Base-by-base conservation (phyloP, 53 echinoderm and acorn worm species). In the Echinometra lucunter region DNA sequence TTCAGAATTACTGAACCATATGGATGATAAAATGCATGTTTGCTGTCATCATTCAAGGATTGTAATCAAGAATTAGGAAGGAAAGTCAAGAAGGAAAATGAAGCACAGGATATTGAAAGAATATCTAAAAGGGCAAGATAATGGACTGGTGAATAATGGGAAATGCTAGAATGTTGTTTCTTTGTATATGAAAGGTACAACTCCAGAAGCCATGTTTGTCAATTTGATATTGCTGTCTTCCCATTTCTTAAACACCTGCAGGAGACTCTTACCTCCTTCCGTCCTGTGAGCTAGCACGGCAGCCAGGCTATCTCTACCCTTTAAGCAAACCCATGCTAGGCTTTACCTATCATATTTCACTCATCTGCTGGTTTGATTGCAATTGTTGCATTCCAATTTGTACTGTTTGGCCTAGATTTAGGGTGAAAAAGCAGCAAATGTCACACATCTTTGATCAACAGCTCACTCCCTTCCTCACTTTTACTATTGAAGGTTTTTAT, bases 331-430 rank as follows among this genome's bases (percentile, higher is more conserved):
- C 60, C 37, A 60, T 78, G 89, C 89, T 60, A 37, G 8, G 32
- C 89, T 38, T 60, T 17, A 35, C 23, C 89, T 60, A 89, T 89
- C 89, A 57, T 89, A 89, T 89, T 89, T 89, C 89, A 58, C 60
- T 58, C 89, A 89, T 89, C 89, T 89, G 89, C 89, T 13, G 49
- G 58, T 38, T 60, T 40, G 85, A 85, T 49, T 85, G 49, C 85
- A 49, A 85, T 85, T 85, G 60, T 38, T 45, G 57, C 89, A 57
- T 89, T 38, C 57, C 19, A 89, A 60, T 89, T 89, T 89, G 57
- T 60, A 89, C 37, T 60, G 58, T 57, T 58, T 89, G 89, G 58
- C 89, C 89, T 89, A 89, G 89, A 89, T 89, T 89, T 60, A n/a
- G 60, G 23, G 15, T 18, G 38, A 38, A 85, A 60, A 55, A 89